Evolutionary conservation across 2,888 invertebrate genomes (phyloP).

Genomic region (Plutella xylostella): DNA sequence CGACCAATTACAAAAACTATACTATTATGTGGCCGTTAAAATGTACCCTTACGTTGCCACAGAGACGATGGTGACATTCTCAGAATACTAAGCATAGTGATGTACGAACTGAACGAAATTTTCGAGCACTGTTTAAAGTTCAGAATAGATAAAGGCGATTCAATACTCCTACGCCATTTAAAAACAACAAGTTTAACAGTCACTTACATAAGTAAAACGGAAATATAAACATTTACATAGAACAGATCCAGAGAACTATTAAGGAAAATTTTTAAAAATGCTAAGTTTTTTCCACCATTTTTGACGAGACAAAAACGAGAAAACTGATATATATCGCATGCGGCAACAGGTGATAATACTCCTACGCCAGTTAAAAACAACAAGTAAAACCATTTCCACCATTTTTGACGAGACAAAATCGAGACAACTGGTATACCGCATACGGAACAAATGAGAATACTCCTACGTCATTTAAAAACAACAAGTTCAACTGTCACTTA

Average conservation of each 20-base stretch:
- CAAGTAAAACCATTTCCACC: too few species aligned
- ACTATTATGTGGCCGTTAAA: conserved; percentile 13
- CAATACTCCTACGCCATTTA: conserved; percentile 14
- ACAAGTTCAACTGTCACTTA: conserved; percentile 14
- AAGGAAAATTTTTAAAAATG: conserved; percentile 9
- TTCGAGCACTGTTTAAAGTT: conserved; percentile 14
- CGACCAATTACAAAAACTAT: background rate
- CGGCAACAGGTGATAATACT: too few species aligned
- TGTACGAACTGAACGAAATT: conserved; percentile 14
- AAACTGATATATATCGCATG: too few species aligned
- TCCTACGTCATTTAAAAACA: background rate
- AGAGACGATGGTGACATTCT: conserved; percentile 15
- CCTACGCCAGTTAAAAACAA: too few species aligned
- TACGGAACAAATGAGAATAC: conserved; percentile 15
- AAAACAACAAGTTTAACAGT: conserved; percentile 12
- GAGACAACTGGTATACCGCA: conserved; percentile 20
- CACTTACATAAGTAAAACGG: conserved; percentile 15
- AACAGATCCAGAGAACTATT: conserved; percentile 15
- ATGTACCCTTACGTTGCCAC: conserved; percentile 15
- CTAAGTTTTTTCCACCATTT: conserved; percentile 20
- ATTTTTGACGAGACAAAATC: conserved; percentile 28
- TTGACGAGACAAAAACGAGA: conserved; percentile 29
- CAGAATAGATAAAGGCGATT: conserved; percentile 14
- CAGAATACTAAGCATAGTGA: conserved; percentile 10
- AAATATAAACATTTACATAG: conserved; percentile 13